phyloP scores from a whole-genome alignment of 2,797 vertebrate species.

The Gymnocypris eckloni region DNA sequence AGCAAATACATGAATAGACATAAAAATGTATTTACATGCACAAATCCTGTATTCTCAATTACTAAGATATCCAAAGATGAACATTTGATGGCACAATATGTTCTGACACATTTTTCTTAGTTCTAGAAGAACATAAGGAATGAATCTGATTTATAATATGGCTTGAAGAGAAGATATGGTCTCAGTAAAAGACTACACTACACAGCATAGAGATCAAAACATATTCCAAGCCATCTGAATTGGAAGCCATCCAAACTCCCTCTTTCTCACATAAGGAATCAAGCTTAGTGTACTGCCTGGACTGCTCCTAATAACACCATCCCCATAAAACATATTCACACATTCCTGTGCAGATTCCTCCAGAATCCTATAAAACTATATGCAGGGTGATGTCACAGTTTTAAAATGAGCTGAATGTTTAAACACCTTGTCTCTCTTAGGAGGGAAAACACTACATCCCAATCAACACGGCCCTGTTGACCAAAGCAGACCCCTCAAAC shows the following conservation, averaged over 20 bases:
- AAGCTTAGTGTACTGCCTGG: neutral
- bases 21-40: neutral
- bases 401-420: constrained; percentile 34
- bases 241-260: constrained; percentile 46
- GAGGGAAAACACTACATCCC: constrained; percentile 96
- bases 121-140: neutral
- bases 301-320: constrained; percentile 51
- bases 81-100: neutral
- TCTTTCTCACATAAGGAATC: constrained; percentile 40
- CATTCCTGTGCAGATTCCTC: constrained; percentile 13
- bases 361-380: constrained; percentile 27
- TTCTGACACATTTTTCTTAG: neutral
- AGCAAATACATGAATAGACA: neutral
- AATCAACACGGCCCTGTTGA: constrained; percentile 86
- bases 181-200: constrained; percentile 39
- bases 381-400: constrained; percentile 49
- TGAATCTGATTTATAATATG: constrained; percentile 28
- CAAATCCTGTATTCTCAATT: neutral
- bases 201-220: constrained; percentile 54
- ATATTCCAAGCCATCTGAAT: constrained; percentile 48
- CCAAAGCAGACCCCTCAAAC: constrained; percentile 75
- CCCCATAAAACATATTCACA: constrained; percentile 37
- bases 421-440: constrained; percentile 70
- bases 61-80: neutral
- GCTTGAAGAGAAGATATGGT: constrained; percentile 1